Base-by-base conservation (phyloP, 2,797 vertebrate species). In the Neomorphus geoffroyi region DNA sequence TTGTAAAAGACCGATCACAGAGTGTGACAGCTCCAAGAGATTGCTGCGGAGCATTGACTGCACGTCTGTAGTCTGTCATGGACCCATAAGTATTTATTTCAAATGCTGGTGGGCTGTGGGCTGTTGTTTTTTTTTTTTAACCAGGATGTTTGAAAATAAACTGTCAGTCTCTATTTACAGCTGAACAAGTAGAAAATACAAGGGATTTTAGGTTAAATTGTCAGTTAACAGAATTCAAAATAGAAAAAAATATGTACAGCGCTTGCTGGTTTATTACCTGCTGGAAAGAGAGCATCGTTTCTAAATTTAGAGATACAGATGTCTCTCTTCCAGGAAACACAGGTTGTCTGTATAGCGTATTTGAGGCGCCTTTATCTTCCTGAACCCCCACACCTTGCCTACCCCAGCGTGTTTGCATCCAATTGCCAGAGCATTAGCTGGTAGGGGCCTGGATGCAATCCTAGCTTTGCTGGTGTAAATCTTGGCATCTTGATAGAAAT, bases 11-110 rank as follows among this genome's bases (percentile, higher is more conserved):
- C 97, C 94, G 98, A 99, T 99, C 99, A 99, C 98, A 70, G 98
- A 98, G 98, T 98, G 98, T 99, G 99, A 99, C 99, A 99, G 99
- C 98, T 98, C 98, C 96, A 95, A 98, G 98, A 98, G 98, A 99
- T 98, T 98, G 98, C 98, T 93, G 98, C 98, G 97, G 98, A 95
- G 98, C 97, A 64, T 92, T 97, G 97, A 97, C 98, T 98, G 96
- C 98, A 97, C 96, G 97, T 98, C 98, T 98, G 91, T 81, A 98
- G 98, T 97, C 98, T 99, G 98, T 99, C 99, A 99, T 98, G 98
- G 98, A 91, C 98, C 97, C 97, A 98, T 98, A 98, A 99, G 99
- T 99, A 98, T 99, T 99, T 99, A 99, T 99, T 99, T 99, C 98
- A 98, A 95, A 98, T 97, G 98, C 91, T 90, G 81, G 94, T 91